These are phyloP conservation scores for Chymomyza amoena DNA, from an alignment of 2,888 invertebrate species.

Conservation along the genomic window DNA sequence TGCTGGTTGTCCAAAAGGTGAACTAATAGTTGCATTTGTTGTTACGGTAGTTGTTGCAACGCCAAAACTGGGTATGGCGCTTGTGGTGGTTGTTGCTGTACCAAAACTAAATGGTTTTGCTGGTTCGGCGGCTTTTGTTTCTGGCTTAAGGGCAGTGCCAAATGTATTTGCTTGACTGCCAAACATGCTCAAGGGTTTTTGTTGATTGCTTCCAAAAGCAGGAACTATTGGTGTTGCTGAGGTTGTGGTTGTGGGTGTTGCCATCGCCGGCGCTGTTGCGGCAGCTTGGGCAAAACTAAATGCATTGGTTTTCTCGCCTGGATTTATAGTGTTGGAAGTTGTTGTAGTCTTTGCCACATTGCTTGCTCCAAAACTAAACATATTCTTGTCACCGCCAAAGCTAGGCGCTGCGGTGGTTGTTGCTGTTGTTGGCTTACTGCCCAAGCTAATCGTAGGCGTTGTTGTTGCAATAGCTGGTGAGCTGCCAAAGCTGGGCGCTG, in stretches of 20 bases:
- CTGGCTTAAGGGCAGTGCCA: background rate
- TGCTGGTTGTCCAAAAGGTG: constrained; percentile 5
- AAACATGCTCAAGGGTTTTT: background rate
- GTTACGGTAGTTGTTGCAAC: constrained; percentile 10
- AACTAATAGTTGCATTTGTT: background rate
- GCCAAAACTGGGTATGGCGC: constrained; percentile 21
- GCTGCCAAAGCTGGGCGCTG: constrained; percentile 17
- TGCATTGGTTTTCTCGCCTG: background rate
- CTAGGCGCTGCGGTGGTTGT: background rate
- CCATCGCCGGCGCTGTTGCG: background rate
- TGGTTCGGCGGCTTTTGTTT: constrained; percentile 6
- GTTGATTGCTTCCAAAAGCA: background rate
- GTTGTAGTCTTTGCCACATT: background rate
- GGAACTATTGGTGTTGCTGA: background rate
- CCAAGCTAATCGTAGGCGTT: background rate
- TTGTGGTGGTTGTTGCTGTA: constrained; percentile 6
- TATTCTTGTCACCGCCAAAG: background rate
- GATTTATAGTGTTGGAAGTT: background rate
- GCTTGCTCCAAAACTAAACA: background rate
- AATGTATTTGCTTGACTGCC: background rate
- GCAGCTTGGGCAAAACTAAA: constrained; percentile 4
- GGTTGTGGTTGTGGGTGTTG: background rate
- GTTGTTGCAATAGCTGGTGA: background rate
- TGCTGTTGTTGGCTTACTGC: background rate
- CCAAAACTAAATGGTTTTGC: constrained; percentile 34